Evolutionary conservation across 2,888 invertebrate genomes (phyloP).

Genomic region (Acleris literana): DNA sequence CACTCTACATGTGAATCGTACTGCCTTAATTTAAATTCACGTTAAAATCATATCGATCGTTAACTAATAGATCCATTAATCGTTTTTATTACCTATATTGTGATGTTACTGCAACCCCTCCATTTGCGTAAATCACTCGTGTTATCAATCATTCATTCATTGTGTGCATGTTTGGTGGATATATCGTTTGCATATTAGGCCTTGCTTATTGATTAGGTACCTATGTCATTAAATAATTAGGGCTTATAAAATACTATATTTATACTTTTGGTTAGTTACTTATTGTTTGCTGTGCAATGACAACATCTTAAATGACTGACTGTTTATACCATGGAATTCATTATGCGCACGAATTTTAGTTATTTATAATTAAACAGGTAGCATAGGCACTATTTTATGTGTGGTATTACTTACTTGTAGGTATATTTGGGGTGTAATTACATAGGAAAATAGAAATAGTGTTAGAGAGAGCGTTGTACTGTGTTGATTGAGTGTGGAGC

Average conservation of each 20-base stretch:
- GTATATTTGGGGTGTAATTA: neutral
- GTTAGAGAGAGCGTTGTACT: slow-evolving; percentile 29
- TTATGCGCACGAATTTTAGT: too few relatives aligned
- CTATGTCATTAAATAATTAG: neutral
- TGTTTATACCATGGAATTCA: too few relatives aligned
- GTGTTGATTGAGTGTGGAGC: slow-evolving; percentile 51
- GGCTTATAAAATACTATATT: too few relatives aligned
- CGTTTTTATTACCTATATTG: slow-evolving; percentile 4
- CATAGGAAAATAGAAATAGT: slow-evolving; percentile 24
- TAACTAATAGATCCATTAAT: slow-evolving; percentile 7
- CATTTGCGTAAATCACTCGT: slow-evolving; percentile 25
- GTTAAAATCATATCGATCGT: slow-evolving; percentile 16
- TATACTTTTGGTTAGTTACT: neutral
- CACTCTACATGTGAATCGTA: slow-evolving; percentile 52
- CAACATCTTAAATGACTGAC: too few relatives aligned
- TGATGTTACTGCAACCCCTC: slow-evolving; percentile 22
- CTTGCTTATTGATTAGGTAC: neutral
- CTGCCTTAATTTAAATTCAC: slow-evolving; percentile 49
- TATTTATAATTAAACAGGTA: too few relatives aligned
- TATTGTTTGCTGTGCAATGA: too few relatives aligned
- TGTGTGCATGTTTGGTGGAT: slow-evolving; percentile 34
- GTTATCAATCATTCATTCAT: slow-evolving; percentile 17
- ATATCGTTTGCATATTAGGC: slow-evolving; percentile 23
- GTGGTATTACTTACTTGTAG: too few relatives aligned
- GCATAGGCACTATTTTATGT: too few relatives aligned